phyloP scores from a whole-genome alignment of 2,888 invertebrate species.

The Drymonia ruficornis region DNA sequence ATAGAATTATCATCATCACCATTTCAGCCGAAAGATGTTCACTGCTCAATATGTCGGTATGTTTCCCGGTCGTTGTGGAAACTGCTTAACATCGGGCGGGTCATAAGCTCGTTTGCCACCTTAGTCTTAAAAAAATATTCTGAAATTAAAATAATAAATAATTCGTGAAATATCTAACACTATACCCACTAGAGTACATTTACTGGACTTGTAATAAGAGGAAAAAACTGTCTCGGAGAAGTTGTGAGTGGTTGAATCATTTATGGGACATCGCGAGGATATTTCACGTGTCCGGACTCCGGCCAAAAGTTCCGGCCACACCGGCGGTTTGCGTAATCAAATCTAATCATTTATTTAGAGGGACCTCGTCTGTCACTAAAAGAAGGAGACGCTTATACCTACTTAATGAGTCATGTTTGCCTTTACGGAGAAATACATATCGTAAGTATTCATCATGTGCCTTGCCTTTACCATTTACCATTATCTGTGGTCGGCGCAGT shows the following conservation, averaged over 20 bases:
- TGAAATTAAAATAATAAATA: no score
- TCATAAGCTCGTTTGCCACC: no score
- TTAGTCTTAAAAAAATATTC: no score
- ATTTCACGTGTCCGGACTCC: conserved; percentile 4
- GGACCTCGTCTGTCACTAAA: not conserved
- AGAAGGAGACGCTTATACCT: not conserved
- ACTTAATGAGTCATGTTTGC: not conserved
- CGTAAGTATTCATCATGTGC: no score
- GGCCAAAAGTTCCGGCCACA: conserved; percentile 11
- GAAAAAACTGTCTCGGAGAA: conserved; percentile 2
- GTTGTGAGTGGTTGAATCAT: conserved; percentile 11
- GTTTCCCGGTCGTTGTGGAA: no score
- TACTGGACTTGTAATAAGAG: not conserved
- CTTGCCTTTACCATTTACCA: no score
- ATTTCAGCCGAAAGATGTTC: no score
- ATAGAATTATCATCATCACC: no score
- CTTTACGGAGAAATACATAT: no score
- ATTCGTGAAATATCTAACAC: not conserved
- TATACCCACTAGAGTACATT: not conserved
- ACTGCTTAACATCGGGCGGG: no score
- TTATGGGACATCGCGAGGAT: conserved; percentile 8
- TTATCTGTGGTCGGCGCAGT: no score
- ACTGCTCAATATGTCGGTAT: no score
- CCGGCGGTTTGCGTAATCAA: conserved; percentile 27
- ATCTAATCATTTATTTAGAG: conserved; percentile 38